Percentiles rank a stretch among this genome's conserved stretches.
Evolutionary conservation across 2,113 vertebrate species (phyloP).

Genomic region (Actenoides hombroni): DNA sequence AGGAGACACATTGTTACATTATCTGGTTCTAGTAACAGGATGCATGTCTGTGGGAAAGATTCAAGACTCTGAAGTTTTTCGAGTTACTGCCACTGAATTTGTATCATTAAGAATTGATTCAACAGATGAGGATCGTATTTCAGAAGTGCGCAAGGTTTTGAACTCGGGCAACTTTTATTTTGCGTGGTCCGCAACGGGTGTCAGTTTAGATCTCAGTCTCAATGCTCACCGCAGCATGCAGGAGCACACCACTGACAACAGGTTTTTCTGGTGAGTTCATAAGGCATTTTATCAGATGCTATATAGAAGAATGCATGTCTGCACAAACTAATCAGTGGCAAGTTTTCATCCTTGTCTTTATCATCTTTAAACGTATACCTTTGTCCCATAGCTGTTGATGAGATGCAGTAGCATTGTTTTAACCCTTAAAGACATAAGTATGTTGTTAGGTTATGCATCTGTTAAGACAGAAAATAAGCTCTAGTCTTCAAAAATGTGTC

Average conservation of each 20-base stretch:
- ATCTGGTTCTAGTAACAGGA: slow-evolving; percentile 93
- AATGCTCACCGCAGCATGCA: slow-evolving; percentile 91
- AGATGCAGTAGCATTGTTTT: background rate
- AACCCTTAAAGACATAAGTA: background rate
- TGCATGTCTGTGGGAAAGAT: slow-evolving; percentile 98
- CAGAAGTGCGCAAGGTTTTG: slow-evolving; percentile 92
- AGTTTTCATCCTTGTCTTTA: background rate
- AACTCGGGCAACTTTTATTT: slow-evolving; percentile 98
- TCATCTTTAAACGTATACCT: background rate
- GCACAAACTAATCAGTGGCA: background rate
- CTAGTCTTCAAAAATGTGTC: background rate
- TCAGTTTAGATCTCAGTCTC: slow-evolving; percentile 93
- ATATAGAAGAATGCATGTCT: background rate
- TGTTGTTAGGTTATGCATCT: background rate
- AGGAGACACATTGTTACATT: slow-evolving; percentile 93
- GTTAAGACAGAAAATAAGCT: background rate
- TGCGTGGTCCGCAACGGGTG: slow-evolving; percentile 89
- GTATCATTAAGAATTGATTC: slow-evolving; percentile 87
- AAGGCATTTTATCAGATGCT: accelerated
- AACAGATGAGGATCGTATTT: slow-evolving; percentile 89
- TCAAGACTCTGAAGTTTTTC: slow-evolving; percentile 96
- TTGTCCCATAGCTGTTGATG: background rate
- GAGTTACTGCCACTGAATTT: slow-evolving; percentile 95
- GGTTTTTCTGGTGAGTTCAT: slow-evolving; percentile 92
- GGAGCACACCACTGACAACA: slow-evolving; percentile 91